Evolutionary conservation across 2,888 invertebrate species (phyloP).

Genomic region (Ophion slaviceki): DNA sequence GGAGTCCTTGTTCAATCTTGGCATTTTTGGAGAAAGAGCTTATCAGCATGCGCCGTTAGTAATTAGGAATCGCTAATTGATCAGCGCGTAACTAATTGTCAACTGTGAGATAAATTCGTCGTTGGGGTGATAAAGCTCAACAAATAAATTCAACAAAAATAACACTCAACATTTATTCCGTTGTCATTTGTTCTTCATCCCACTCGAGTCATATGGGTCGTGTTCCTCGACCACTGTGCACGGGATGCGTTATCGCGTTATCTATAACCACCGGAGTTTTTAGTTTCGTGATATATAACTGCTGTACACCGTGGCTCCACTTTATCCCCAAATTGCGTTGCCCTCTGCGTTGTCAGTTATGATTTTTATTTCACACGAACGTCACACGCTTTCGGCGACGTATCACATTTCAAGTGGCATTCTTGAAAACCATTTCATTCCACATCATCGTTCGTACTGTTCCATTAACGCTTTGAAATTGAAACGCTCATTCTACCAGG

Average conservation of each 20-base stretch:
- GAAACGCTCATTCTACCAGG: conserved; percentile 32
- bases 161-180: not conserved
- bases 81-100: not conserved
- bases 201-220: conserved; percentile 1
- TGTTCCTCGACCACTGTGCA: conserved; percentile 13
- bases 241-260: not conserved
- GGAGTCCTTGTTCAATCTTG: no score
- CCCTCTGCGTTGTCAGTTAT: not conserved
- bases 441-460: not conserved
- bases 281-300: not conserved
- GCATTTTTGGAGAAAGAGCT: no score
- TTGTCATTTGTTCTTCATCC: not conserved
- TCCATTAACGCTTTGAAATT: conserved; percentile 37
- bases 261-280: conserved; percentile 1
- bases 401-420: conserved; percentile 16
- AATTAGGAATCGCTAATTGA: not conserved
- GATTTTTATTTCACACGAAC: conserved; percentile 18
- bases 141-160: not conserved
- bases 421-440: conserved; percentile 23
- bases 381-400: not conserved
- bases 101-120: not conserved
- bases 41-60: no score
- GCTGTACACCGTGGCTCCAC: not conserved
- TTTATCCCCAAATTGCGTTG: not conserved
- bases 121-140: not conserved